Base-by-base conservation (phyloP, 2,888 invertebrate species). In the Chymomyza caudatula region DNA sequence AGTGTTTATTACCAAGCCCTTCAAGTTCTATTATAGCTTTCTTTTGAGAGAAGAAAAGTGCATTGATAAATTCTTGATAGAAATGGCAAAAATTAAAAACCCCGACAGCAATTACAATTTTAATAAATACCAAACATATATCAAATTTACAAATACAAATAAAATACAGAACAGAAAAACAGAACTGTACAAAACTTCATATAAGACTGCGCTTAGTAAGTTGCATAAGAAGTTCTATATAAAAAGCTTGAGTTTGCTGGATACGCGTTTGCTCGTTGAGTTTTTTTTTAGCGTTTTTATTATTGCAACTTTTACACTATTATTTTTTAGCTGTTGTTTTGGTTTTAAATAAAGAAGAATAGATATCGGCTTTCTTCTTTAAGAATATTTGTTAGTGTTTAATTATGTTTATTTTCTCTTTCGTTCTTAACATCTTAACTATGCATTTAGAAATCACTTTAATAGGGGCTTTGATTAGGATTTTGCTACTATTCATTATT, bases 361-460 rank as follows among this genome's bases (percentile, higher is more conserved):
- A 15, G 8, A 29, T 64, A 47, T n/a, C 4, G 57, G 15, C 17
- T 52, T 29, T 55, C 29, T 53, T 49, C 43, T 11, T n/a, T 66
- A 63, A 59, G 54, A 6, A 60, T 64, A 57, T 51, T 62, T 63
- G 19, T 59, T 23, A 55, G 37, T 67, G 19, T 52, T 69, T 61
- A 55, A 63, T 61, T 63, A 49, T 52, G 51, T 72, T 70, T 62
- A 49, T 52, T 49, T 66, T 65, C 69, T 65, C 11, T 47, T 47
- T 47, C 47, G 51, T 65, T 44, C 66, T 75, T 71, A 67, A 63
- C 53, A 68, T 76, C 67, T 76, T 80, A 78, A 71, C 59, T 78
- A 80, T 76, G 72, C 59, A 53, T 70, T 64, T 66, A 57, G 60
- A 77, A 78, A 80, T 76, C 77, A 77, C 73, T 73, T 79, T 59